Evolutionary conservation across 2,888 invertebrate species (phyloP), one percentile per base, ranked within the genome.

Genomic region (Ormyrus labotus): DNA sequence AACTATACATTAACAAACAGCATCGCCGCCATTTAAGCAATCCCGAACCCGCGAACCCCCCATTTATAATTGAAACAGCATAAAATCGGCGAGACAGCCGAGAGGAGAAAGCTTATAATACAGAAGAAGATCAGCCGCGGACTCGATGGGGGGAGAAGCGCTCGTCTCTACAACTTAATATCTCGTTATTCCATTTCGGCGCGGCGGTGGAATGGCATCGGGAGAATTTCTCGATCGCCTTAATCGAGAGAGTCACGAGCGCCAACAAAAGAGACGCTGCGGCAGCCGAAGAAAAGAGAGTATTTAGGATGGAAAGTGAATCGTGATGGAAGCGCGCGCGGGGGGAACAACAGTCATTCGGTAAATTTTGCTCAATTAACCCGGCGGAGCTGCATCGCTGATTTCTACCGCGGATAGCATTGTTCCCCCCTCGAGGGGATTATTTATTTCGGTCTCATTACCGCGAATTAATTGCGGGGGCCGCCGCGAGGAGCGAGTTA

Each of bases 161-260:
- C 69, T 69, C 69, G 34, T 76, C 63, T 47, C 57, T 61, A 57
- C 57, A 57, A 64, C 64, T 77, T 70, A 63, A 77, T 64, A 77
- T 63, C 63, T 70, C 63, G 69, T 69, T 76, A 63, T 69, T 61
- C 61, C n/a, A 63, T 69, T 63, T 69, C 57, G 9, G 45, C 48
- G 3, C 50, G 19, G 19, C 19, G 19, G 19, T 45, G 45, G 45
- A 58, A 60, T 75, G 74, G 60, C 67, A 58, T 75, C 58, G 50
- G 34, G 58, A 76, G 69, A 61, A 47, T 64, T 70, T 70, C 69
- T 63, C 70, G 63, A 77, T 77, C 63, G 50, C 57, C 13, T 64
- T 64, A 77, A 77, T 70, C 70, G 70, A 64, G 50, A 19, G 19
- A 64, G 64, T 77, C 77, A 77, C 77, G 70, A 64, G 11, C n/a